These are phyloP conservation scores for Eupeodes corollae DNA, from an alignment of 1,140 invertebrate genomes.

Conservation along the genomic window DNA sequence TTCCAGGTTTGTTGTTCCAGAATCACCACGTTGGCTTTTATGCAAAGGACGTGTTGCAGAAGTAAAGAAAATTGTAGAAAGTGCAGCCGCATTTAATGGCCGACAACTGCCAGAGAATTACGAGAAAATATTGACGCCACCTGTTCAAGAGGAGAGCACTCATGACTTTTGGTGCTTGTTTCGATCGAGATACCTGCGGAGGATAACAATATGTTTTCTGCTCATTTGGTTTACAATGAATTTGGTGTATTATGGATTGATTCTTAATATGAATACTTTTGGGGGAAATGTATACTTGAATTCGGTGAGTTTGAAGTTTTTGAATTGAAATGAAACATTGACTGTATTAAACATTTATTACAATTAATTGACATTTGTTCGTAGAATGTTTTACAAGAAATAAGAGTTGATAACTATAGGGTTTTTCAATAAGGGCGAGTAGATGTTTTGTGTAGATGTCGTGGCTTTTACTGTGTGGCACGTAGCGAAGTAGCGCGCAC, in stretches of 20 bases:
- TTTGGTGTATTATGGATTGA: slow-evolving; percentile 58
- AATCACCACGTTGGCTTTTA: slow-evolving; percentile 75
- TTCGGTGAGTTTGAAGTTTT: slow-evolving; percentile 40
- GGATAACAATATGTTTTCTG: slow-evolving; percentile 52
- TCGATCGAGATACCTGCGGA: slow-evolving; percentile 46
- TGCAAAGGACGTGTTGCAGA: slow-evolving; percentile 57
- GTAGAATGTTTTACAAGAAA: too few species aligned
- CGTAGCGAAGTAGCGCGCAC: too few species aligned
- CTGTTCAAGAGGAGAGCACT: slow-evolving; percentile 36
- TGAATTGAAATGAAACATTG: too few species aligned
- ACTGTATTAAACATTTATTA: too few species aligned
- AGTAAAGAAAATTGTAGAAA: slow-evolving; percentile 54
- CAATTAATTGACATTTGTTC: too few species aligned
- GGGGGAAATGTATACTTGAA: slow-evolving; percentile 58
- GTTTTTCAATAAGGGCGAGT: too few species aligned
- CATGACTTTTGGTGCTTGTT: slow-evolving; percentile 50
- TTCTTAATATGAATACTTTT: slow-evolving; percentile 57
- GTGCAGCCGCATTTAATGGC: slow-evolving; percentile 54
- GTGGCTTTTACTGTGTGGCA: too few species aligned
- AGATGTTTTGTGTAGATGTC: too few species aligned
- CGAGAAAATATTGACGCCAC: slow-evolving; percentile 48
- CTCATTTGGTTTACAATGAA: slow-evolving; percentile 62
- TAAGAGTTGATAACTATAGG: too few species aligned
- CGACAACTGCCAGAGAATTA: slow-evolving; percentile 45
- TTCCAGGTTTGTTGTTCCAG: slow-evolving; percentile 62